Evolutionary conservation across 2,888 invertebrate species (phyloP).

Genomic region (Horisme vitalbata): DNA sequence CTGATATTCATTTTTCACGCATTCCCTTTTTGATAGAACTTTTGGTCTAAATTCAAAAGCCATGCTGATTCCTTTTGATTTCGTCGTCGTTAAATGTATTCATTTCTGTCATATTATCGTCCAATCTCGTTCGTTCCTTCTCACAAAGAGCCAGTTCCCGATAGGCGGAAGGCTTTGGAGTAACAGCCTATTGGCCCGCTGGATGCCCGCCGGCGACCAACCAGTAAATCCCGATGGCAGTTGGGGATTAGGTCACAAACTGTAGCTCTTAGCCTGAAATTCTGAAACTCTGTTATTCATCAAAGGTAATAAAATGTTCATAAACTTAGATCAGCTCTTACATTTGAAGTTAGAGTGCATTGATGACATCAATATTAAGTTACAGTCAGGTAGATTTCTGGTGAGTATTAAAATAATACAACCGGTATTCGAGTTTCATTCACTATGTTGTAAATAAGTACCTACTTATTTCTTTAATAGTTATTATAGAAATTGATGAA

Average conservation of each 20-base stretch:
- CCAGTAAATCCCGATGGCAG: conserved; percentile 11
- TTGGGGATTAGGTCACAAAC: conserved; percentile 16
- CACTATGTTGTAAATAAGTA: too few relatives aligned
- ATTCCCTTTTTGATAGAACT: neutral
- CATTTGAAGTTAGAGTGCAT: neutral
- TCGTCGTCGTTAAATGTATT: neutral
- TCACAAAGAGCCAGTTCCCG: conserved; percentile 15
- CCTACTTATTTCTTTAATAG: too few relatives aligned
- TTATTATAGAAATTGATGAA: too few relatives aligned
- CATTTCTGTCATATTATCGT: conserved; percentile 2
- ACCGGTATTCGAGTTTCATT: too few relatives aligned
- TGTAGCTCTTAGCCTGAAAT: conserved; percentile 1
- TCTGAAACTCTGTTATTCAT: conserved; percentile 12
- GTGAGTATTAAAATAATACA: too few relatives aligned
- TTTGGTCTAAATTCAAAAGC: neutral
- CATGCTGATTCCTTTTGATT: neutral
- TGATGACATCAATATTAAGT: too few relatives aligned
- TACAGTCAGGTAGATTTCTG: too few relatives aligned
- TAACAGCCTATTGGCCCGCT: conserved; percentile 17
- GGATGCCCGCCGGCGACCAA: conserved; percentile 18
- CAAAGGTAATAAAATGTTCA: conserved; percentile 8
- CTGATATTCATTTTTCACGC: neutral
- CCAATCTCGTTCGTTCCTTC: conserved; percentile 12
- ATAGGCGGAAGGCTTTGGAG: conserved; percentile 10
- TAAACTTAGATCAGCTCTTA: conserved; percentile 8